Evolutionary conservation across 2,888 invertebrate species (phyloP).

Genomic region (Cephus rjabovi): DNA sequence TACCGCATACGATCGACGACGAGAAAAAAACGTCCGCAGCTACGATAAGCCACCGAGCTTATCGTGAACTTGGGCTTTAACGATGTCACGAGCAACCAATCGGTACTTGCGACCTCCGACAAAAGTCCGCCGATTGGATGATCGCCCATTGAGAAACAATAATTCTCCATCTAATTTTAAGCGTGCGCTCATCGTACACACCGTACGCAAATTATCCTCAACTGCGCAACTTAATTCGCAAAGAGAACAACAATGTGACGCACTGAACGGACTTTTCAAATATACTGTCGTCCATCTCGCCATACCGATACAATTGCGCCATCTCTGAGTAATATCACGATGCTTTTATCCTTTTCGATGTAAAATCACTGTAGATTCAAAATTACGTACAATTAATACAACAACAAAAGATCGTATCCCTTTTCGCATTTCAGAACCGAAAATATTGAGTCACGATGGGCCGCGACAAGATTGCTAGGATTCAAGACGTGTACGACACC

Average conservation of each 20-base stretch:
- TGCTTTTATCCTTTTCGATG: background rate
- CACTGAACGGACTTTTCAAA: background rate
- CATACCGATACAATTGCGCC: background rate
- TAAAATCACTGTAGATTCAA: background rate
- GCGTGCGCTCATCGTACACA: constrained; percentile 30
- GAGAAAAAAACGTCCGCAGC: constrained; percentile 15
- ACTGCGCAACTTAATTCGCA: constrained; percentile 10
- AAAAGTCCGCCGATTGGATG: constrained; percentile 15
- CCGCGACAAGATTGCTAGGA: constrained; percentile 5
- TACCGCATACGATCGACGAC: constrained; percentile 25
- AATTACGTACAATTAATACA: background rate
- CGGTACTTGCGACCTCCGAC: constrained; percentile 19
- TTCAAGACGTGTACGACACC: constrained; percentile 11
- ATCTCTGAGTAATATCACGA: background rate
- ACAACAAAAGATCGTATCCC: background rate
- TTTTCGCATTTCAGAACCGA: background rate
- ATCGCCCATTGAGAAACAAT: constrained; percentile 30
- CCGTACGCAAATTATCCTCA: constrained; percentile 4
- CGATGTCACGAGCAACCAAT: constrained; percentile 28
- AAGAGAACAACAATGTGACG: constrained; percentile 5
- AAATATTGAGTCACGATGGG: background rate
- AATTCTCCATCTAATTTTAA: constrained; percentile 36
- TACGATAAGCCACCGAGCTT: constrained; percentile 24
- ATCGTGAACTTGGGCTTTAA: constrained; percentile 26
- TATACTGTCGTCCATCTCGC: background rate